Evolutionary conservation across 2,888 invertebrate genomes (phyloP).

Genomic region (Tachystola acroxantha): DNA sequence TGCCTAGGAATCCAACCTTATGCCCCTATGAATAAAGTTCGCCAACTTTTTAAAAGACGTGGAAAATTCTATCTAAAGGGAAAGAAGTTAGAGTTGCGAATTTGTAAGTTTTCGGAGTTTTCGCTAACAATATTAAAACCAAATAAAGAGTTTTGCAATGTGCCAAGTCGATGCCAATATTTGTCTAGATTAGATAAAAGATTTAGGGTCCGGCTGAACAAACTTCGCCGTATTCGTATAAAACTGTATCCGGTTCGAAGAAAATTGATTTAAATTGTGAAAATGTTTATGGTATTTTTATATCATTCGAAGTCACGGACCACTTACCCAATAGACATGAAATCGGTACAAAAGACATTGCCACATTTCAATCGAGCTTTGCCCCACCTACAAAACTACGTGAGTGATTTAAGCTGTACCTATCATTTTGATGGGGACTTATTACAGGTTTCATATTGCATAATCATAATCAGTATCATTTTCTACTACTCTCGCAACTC

Average conservation of each 20-base stretch:
- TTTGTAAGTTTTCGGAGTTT: slow-evolving; percentile 1
- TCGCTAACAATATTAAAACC: slow-evolving; percentile 13
- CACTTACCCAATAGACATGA: too few species aligned
- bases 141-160: slow-evolving; percentile 38
- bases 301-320: background rate
- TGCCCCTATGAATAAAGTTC: slow-evolving; percentile 29
- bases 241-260: too few species aligned
- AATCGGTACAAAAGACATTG: too few species aligned
- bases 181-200: slow-evolving; percentile 59
- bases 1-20: slow-evolving; percentile 40
- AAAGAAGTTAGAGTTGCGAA: slow-evolving; percentile 16
- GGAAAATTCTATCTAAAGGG: slow-evolving; percentile 25
- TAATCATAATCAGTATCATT: too few species aligned
- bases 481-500: too few species aligned
- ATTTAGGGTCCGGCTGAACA: slow-evolving; percentile 30
- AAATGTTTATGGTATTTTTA: background rate
- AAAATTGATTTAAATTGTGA: too few species aligned
- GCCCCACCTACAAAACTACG: too few species aligned
- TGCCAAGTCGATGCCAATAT: slow-evolving; percentile 49
- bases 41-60: slow-evolving; percentile 14
- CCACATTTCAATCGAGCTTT: too few species aligned
- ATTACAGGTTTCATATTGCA: too few species aligned
- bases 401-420: too few species aligned
- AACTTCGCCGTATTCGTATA: slow-evolving; percentile 14
- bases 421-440: too few species aligned